Evolutionary conservation across 2,113 vertebrate genomes (phyloP).

Genomic region (Zeus faber): DNA sequence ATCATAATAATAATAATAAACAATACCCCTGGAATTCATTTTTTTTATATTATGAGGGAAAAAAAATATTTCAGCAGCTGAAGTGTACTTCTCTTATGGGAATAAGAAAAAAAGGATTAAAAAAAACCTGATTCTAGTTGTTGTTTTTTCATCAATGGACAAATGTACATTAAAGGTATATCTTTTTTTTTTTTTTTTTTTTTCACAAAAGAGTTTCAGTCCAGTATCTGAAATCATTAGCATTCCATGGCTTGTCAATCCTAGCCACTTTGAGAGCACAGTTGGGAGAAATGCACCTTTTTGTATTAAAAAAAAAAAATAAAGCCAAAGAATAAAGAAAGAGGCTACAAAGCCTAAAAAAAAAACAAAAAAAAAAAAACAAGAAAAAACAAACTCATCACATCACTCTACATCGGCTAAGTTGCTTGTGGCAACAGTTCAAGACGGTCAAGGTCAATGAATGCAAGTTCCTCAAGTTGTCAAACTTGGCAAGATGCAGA

Average conservation of each 20-base stretch:
- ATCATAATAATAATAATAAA: slow-evolving; percentile 26
- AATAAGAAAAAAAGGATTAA: slow-evolving; percentile 40
- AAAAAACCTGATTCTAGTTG: slow-evolving; percentile 60
- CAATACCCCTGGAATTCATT: slow-evolving; percentile 10
- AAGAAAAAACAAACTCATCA: slow-evolving; percentile 52
- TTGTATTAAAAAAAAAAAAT: slow-evolving; percentile 31
- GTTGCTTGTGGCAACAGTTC: slow-evolving; percentile 62
- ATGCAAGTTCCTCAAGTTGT: slow-evolving; percentile 65
- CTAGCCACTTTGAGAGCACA: slow-evolving; percentile 41
- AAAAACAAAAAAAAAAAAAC: slow-evolving; percentile 13
- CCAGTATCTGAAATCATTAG: slow-evolving; percentile 38
- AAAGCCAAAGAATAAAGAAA: slow-evolving; percentile 47
- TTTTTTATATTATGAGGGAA: too few relatives aligned
- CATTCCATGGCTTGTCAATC: slow-evolving; percentile 47
- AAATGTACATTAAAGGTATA: slow-evolving; percentile 71
- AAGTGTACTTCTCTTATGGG: slow-evolving; percentile 36
- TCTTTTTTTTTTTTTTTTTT: slow-evolving; percentile 40
- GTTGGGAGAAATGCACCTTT: slow-evolving; percentile 43
- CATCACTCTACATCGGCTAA: slow-evolving; percentile 56
- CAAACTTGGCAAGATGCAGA: slow-evolving; percentile 76
- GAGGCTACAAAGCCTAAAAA: slow-evolving; percentile 29
- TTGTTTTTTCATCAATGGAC: slow-evolving; percentile 37
- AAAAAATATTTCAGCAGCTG: slow-evolving; percentile 42
- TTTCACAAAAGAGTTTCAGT: slow-evolving; percentile 32
- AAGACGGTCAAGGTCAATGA: slow-evolving; percentile 54